phyloP scores from a whole-genome alignment of 2,113 vertebrate species.

The Fulica atra region DNA sequence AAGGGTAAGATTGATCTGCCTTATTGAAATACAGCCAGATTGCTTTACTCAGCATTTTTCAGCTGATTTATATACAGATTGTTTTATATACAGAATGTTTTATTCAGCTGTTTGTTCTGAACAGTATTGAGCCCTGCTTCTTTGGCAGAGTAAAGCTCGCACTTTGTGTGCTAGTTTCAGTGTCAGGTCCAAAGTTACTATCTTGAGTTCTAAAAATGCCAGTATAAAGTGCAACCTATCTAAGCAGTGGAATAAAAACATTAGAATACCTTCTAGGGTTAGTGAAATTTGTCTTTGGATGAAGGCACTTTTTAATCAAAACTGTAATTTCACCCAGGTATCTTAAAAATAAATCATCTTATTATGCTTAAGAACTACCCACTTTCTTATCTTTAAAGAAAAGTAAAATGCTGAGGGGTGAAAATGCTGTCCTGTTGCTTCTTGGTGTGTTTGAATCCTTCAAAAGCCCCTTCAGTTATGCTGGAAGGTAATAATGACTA shows the following conservation, averaged over 20 bases:
- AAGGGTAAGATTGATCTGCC: not conserved
- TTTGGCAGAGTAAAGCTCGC: not conserved
- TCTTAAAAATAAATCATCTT: constrained; percentile 12
- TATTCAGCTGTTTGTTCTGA: not conserved
- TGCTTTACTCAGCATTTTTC: not conserved
- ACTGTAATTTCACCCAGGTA: not conserved
- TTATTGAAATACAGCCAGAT: not conserved
- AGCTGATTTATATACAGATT: not conserved
- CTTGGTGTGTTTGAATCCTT: not conserved
- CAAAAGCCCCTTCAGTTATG: constrained; percentile 8
- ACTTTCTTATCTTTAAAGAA: not conserved
- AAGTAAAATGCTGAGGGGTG: not conserved
- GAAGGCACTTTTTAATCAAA: not conserved
- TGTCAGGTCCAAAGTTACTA: not conserved
- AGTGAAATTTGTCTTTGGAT: not conserved
- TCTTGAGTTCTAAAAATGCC: not conserved
- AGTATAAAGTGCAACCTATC: not conserved
- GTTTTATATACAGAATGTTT: not conserved
- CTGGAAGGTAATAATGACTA: not conserved
- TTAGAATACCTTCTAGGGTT: not conserved
- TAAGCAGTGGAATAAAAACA: not conserved
- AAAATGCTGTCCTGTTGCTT: not conserved
- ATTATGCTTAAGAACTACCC: not conserved
- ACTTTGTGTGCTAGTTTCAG: not conserved
- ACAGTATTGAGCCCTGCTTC: not conserved